These are phyloP conservation scores for Anolis sagrei DNA, from an alignment of 2,113 vertebrate genomes.

Conservation along the genomic window DNA sequence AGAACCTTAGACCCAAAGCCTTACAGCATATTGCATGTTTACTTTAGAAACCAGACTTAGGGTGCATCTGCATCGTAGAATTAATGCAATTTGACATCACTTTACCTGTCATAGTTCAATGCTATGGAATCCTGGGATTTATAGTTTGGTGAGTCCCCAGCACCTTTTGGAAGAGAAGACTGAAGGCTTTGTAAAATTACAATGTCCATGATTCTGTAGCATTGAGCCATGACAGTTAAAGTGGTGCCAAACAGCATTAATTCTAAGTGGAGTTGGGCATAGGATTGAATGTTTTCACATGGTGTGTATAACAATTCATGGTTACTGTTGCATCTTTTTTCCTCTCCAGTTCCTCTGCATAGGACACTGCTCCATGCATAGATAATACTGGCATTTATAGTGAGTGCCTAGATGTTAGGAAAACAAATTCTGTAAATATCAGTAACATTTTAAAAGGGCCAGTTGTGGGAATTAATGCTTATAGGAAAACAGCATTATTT, in stretches of 20 bases:
- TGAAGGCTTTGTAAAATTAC: too few species aligned
- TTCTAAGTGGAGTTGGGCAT: neutral
- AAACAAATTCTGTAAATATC: constrained; percentile 76
- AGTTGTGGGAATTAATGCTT: constrained; percentile 79
- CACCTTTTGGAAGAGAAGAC: too few species aligned
- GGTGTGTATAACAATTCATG: constrained; percentile 11
- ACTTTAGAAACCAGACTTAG: neutral
- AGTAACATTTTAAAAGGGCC: constrained; percentile 76
- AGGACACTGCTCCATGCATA: constrained; percentile 61
- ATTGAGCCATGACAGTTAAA: too few species aligned
- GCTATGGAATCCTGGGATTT: too few species aligned
- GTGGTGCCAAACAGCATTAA: too few species aligned
- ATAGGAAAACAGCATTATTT: constrained; percentile 74
- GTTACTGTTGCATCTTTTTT: constrained; percentile 34
- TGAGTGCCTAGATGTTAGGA: constrained; percentile 66
- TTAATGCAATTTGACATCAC: too few species aligned
- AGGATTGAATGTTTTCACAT: constrained; percentile 22
- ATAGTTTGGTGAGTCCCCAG: too few species aligned
- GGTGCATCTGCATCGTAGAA: too few species aligned
- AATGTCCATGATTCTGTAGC: too few species aligned
- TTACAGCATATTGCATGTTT: neutral
- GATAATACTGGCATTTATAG: constrained; percentile 69
- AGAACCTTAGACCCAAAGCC: constrained; percentile 21
- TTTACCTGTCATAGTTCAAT: too few species aligned
- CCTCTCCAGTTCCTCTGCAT: constrained; percentile 40